Conservation (phyloP, 2,888 invertebrate genomes). For the Rutpela maculata region DNA sequence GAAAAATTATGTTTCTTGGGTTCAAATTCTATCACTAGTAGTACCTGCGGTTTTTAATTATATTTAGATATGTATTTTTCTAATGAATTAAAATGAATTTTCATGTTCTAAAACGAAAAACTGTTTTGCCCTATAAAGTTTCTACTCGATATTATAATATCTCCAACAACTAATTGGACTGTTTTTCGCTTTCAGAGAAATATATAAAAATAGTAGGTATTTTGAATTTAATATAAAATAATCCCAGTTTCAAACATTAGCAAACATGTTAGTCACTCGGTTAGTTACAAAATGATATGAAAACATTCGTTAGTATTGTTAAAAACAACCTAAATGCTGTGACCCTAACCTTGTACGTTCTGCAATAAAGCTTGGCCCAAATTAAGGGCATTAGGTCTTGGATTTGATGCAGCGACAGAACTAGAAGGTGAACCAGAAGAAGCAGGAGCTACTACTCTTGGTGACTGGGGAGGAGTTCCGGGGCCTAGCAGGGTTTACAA, state of each 20-base stretch:
- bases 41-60: no score
- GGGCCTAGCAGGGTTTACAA: constrained; percentile 64
- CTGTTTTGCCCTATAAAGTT: no score
- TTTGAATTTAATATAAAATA: no score
- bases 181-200: no score
- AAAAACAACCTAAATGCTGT: constrained; percentile 27
- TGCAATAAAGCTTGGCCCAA: constrained; percentile 73
- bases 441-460: constrained; percentile 66
- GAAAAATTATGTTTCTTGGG: no score
- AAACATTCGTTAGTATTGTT: constrained; percentile 26
- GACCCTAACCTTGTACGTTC: constrained; percentile 74
- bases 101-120: no score
- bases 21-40: no score
- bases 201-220: no score
- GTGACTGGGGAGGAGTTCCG: constrained; percentile 73
- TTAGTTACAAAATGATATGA: constrained; percentile 45
- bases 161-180: no score
- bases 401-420: constrained; percentile 62
- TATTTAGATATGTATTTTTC: no score
- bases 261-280: constrained; percentile 24
- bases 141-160: no score
- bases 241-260: neutral
- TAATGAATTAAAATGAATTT: no score
- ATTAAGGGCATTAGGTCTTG: constrained; percentile 68
- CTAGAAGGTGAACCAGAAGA: constrained; percentile 69